phyloP scores from a whole-genome alignment of 2,888 invertebrate species.

The Ophion obscuratus region DNA sequence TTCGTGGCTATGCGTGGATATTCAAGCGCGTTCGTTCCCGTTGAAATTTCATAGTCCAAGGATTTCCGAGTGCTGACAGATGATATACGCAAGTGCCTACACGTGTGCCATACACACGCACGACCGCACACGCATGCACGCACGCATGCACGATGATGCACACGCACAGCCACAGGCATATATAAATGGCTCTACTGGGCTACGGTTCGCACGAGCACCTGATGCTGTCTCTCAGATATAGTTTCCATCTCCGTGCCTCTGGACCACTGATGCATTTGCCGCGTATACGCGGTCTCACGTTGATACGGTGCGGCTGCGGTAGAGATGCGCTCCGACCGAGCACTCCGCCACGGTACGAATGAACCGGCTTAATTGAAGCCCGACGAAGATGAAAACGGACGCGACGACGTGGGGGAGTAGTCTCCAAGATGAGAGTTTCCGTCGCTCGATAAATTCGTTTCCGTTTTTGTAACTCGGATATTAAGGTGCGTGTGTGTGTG shows the following conservation, averaged over 20 bases:
- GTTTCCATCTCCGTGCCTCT: conserved; percentile 18
- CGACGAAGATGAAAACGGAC: conserved; percentile 39
- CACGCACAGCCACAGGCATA: too few relatives aligned
- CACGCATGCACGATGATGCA: not conserved
- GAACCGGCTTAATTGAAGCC: conserved; percentile 60
- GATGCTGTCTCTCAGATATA: conserved; percentile 42
- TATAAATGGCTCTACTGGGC: not conserved
- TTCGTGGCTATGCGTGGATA: not conserved
- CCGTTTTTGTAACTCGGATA: conserved; percentile 53
- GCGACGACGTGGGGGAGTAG: conserved; percentile 20
- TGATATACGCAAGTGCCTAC: conserved; percentile 33
- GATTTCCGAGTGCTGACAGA: conserved; percentile 43
- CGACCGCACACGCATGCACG: not conserved
- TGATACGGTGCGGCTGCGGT: conserved; percentile 18
- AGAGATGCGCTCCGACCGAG: conserved; percentile 42
- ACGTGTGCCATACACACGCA: conserved; percentile 17
- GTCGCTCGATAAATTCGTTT: conserved; percentile 66
- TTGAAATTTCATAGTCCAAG: conserved; percentile 48
- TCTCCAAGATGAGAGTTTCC: conserved; percentile 64
- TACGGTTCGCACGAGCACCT: conserved; percentile 39
- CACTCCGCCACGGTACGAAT: conserved; percentile 46
- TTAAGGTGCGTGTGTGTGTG: not conserved
- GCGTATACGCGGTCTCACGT: conserved; percentile 1
- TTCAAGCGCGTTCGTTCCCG: conserved; percentile 22
- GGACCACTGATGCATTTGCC: conserved; percentile 16